Evolutionary conservation across 2,888 invertebrate species (phyloP), one percentile per base, ranked within the genome.

Genomic region (Pristionchus arcanus): DNA sequence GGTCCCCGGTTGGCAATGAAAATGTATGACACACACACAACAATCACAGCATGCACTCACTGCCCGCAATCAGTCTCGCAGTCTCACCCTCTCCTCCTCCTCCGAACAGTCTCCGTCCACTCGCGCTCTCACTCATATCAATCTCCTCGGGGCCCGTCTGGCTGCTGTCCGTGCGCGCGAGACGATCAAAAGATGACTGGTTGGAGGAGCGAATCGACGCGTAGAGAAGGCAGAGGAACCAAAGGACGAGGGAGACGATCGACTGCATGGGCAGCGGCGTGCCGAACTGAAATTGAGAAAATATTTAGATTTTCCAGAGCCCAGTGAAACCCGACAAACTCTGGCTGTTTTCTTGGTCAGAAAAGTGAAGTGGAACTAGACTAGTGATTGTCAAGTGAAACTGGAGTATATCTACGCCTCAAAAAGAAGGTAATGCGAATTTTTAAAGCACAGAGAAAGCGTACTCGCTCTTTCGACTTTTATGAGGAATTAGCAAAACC

Each of bases 171-270:
- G 99, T 97, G 96, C 97, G 98, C 49, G 98, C 98, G 0, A 96
- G 95, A 19, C 74, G 59, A 55, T 87, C 87, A 31, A 87, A 87
- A 91, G 96, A 96, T 74, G 98, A 97, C 94, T 97, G 97, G 53
- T 98, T 97, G 34, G 98, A 98, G n/a, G 98, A 98, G 81, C 98
- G 97, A 91, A 99, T 96, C 93, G 98, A 96, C 25, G 99, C 98
- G 96, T 99, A 99, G 89, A 99, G 96, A 89, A 99, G 97, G 95
- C 98, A 98, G 94, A 97, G 96, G 96, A 98, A 97, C 98, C 98
- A 99, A 94, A 99, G 97, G 85, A 97, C 96, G 92, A 99, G 96
- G 83, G 98, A 98, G 94, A 99, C 97, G 92, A 99, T 97, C 93
- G 98, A 97, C 95, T 98, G 97, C 93, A 97, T 97, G n/a, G 95